Conservation (phyloP, 2,797 vertebrate species). For the Gouania willdenowi region DNA sequence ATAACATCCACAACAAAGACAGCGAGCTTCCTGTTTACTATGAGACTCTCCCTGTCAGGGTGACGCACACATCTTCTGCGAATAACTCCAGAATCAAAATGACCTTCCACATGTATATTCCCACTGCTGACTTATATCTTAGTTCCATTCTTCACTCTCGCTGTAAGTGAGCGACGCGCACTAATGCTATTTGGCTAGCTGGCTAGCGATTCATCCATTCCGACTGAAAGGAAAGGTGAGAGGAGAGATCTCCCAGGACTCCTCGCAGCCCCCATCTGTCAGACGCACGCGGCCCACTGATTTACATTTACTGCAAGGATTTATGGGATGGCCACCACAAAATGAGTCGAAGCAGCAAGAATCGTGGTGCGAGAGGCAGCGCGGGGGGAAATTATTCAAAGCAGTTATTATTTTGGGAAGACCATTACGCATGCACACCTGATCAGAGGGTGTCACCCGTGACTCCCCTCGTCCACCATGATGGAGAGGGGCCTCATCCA, state of each 20-base stretch:
- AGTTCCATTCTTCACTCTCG: constrained; percentile 26
- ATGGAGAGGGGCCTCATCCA: constrained; percentile 79
- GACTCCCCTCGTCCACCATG: constrained; percentile 80
- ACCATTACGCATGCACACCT: constrained; percentile 93
- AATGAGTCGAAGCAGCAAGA: constrained; percentile 96
- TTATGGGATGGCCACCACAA: constrained; percentile 88
- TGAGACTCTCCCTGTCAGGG: constrained; percentile 2
- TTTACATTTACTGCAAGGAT: constrained; percentile 92
- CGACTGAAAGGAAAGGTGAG: constrained; percentile 90
- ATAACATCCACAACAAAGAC: constrained; percentile 65
- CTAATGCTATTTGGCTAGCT: constrained; percentile 62
- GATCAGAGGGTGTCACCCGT: constrained; percentile 88
- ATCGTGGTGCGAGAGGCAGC: constrained; percentile 74
- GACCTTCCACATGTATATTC: constrained; percentile 17
- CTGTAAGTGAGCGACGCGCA: constrained; percentile 77
- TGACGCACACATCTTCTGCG: constrained; percentile 8
- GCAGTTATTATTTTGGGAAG: constrained; percentile 90
- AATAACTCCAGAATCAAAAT: constrained; percentile 49
- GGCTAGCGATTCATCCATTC: constrained; percentile 83
- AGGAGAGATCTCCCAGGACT: constrained; percentile 88
- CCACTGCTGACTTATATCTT: constrained; percentile 7
- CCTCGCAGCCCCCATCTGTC: constrained; percentile 84
- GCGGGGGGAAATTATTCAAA: constrained; percentile 89
- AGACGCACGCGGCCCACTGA: constrained; percentile 83
- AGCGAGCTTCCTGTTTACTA: constrained; percentile 31